These are phyloP conservation scores for Labia minor DNA, from an alignment of 2,888 invertebrate genomes.

Conservation along the genomic window DNA sequence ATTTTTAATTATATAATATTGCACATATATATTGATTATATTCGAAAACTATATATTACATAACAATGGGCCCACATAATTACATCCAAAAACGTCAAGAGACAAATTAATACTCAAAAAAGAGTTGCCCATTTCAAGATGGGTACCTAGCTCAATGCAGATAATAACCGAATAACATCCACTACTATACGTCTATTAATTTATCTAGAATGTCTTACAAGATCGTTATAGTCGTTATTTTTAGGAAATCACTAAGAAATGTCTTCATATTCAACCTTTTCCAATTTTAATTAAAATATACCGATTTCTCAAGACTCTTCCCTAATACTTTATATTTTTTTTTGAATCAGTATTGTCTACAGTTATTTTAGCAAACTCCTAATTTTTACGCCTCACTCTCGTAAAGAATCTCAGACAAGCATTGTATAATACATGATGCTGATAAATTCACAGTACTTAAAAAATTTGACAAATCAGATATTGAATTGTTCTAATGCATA, in stretches of 20 bases:
- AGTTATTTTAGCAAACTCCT: conserved; percentile 7
- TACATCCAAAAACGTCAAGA: conserved; percentile 6
- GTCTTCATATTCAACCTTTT: background rate
- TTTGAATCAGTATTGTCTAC: background rate
- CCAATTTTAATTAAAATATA: conserved; percentile 1
- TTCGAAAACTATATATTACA: conserved; percentile 15
- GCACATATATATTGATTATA: conserved; percentile 16
- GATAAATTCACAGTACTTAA: too few relatives aligned
- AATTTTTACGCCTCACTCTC: background rate
- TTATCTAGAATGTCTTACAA: background rate
- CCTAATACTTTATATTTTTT: background rate
- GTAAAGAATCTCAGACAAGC: too few relatives aligned
- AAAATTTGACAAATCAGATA: too few relatives aligned
- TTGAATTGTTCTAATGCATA: too few relatives aligned
- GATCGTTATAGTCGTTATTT: background rate
- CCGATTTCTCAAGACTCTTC: background rate
- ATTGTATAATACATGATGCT: too few relatives aligned
- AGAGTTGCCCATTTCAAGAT: background rate
- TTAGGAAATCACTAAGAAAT: background rate
- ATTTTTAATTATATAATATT: conserved; percentile 13
- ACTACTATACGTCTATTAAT: background rate
- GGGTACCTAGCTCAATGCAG: background rate
- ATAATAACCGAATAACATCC: conserved; percentile 1
- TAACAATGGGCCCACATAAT: background rate
- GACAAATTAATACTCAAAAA: background rate